phyloP scores from a whole-genome alignment of 2,888 invertebrate genomes.

The Ceriagrion tenellum region DNA sequence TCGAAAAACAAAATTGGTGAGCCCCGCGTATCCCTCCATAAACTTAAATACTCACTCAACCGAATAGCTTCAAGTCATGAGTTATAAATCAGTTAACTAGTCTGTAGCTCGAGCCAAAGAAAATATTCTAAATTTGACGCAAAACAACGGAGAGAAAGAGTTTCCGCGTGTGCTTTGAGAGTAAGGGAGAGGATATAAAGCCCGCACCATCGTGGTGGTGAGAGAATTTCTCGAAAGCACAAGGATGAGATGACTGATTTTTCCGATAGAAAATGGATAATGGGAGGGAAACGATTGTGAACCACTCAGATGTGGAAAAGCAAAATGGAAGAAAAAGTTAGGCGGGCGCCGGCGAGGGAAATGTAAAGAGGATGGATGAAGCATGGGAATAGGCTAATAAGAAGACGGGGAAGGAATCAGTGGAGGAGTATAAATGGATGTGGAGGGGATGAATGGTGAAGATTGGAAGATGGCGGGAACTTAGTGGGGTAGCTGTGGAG shows the following conservation, averaged over 20 bases:
- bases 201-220: background rate
- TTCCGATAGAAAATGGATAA: background rate
- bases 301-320: constrained; percentile 7
- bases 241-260: background rate
- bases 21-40: background rate
- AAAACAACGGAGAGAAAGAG: background rate
- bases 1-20: no score
- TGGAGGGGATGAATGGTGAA: background rate
- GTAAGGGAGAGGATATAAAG: background rate
- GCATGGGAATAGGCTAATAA: background rate
- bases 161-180: background rate
- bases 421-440: background rate
- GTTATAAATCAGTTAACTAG: background rate
- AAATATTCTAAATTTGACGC: background rate
- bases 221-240: background rate
- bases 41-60: background rate
- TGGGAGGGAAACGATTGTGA: constrained; percentile 8
- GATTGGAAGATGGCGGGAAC: background rate
- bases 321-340: background rate
- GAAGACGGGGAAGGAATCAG: background rate
- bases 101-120: no score
- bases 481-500: background rate
- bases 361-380: background rate
- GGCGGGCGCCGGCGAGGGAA: background rate
- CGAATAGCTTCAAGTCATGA: background rate